phyloP scores from a whole-genome alignment of 2,888 invertebrate species.

The Drosophila demipolita region DNA sequence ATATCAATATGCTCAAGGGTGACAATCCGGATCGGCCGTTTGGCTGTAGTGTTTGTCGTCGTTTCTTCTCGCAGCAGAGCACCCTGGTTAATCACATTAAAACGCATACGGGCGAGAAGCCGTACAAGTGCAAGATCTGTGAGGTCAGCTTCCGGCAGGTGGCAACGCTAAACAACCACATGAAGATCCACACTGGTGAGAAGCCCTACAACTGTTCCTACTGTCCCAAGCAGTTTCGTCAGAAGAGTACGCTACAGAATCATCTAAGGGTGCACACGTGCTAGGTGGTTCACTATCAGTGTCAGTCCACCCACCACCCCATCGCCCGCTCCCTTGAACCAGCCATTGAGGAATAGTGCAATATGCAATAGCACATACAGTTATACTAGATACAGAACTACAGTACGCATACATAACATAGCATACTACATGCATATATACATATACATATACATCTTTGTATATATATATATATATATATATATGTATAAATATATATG shows the following conservation, averaged over 20 bases:
- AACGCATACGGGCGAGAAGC: slow-evolving; percentile 83
- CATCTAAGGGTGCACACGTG: slow-evolving; percentile 82
- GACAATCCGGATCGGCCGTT: slow-evolving; percentile 82
- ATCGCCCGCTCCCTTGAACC: slow-evolving; percentile 49
- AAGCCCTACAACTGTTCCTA: slow-evolving; percentile 84
- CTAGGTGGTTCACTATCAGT: slow-evolving; percentile 49
- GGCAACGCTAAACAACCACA: slow-evolving; percentile 82
- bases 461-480: slow-evolving; percentile 10
- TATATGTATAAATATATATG: slow-evolving; percentile 16
- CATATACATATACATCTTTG: slow-evolving; percentile 38
- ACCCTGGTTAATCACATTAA: slow-evolving; percentile 82
- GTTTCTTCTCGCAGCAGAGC: slow-evolving; percentile 83
- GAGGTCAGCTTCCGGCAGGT: slow-evolving; percentile 82
- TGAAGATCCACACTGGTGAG: slow-evolving; percentile 83
- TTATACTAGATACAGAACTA: slow-evolving; percentile 46
- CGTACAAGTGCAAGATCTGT: slow-evolving; percentile 83
- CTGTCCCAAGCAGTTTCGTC: slow-evolving; percentile 83
- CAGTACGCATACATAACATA: slow-evolving; percentile 41
- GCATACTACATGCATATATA: slow-evolving; percentile 29
- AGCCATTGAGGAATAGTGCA: slow-evolving; percentile 75
- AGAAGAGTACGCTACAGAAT: slow-evolving; percentile 82
- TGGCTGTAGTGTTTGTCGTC: slow-evolving; percentile 79
- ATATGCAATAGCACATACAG: slow-evolving; percentile 61
- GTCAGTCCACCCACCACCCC: slow-evolving; percentile 1
- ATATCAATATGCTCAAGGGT: slow-evolving; percentile 70